Percentiles rank a stretch among this genome's conserved stretches.
Conservation (phyloP, 2,888 invertebrate genomes). For the Diarsia rubi region DNA sequence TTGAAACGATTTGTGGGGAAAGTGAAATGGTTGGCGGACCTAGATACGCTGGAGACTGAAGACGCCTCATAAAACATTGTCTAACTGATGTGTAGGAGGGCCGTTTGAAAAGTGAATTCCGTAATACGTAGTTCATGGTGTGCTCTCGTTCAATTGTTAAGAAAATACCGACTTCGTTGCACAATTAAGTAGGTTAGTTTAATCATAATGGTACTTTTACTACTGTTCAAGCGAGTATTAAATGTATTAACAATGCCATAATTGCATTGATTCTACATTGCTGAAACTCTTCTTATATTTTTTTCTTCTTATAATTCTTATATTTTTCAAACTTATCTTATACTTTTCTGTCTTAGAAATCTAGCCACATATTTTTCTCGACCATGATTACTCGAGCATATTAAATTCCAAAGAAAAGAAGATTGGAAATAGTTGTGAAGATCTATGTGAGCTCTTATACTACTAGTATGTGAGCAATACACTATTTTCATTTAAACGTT, state of each 20-base stretch:
- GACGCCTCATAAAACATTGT: slow-evolving; percentile 52
- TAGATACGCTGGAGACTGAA: slow-evolving; percentile 51
- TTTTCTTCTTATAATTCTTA: neutral
- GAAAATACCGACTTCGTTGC: neutral
- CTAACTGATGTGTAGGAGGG: slow-evolving; percentile 18
- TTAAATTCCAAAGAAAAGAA: slow-evolving; percentile 65
- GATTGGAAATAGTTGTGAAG: slow-evolving; percentile 57
- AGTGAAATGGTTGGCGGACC: slow-evolving; percentile 46
- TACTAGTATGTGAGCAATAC: neutral
- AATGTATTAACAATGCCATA: neutral
- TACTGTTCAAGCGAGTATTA: neutral
- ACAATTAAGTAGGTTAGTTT: neutral
- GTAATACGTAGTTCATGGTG: neutral
- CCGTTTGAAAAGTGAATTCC: neutral
- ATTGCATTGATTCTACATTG: neutral
- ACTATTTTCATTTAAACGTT: neutral
- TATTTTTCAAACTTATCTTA: slow-evolving; percentile 31
- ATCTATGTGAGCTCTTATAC: slow-evolving; percentile 35
- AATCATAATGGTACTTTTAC: neutral
- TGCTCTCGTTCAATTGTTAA: neutral
- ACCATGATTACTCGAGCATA: slow-evolving; percentile 58
- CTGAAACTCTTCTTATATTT: slow-evolving; percentile 6
- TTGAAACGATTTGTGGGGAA: slow-evolving; percentile 57
- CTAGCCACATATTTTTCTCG: slow-evolving; percentile 49
- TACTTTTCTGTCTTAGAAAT: slow-evolving; percentile 26